Evolutionary conservation across 2,113 vertebrate genomes (phyloP).

Genomic region (Zonotrichia leucophrys): DNA sequence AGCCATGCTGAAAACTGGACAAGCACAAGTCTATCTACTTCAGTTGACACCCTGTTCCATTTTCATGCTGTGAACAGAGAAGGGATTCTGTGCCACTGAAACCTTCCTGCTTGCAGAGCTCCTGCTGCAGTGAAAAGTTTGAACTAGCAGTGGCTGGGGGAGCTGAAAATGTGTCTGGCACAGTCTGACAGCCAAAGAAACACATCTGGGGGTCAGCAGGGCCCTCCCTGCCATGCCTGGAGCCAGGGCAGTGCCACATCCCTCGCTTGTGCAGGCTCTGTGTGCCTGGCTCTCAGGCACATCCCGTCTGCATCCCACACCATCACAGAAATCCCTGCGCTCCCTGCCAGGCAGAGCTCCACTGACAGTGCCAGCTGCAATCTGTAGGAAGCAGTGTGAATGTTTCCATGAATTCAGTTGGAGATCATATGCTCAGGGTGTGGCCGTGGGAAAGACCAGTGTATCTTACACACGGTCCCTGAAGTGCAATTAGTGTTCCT

Average conservation of each 20-base stretch:
- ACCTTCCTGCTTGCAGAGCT: background rate
- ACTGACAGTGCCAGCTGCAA: constrained; percentile 36
- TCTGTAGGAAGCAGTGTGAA: constrained; percentile 36
- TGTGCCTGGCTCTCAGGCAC: background rate
- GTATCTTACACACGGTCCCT: constrained; percentile 40
- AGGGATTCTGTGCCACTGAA: background rate
- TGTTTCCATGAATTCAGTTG: constrained; percentile 47
- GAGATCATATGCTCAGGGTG: constrained; percentile 60
- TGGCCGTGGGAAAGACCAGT: constrained; percentile 55
- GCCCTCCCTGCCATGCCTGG: background rate
- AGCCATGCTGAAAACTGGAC: background rate
- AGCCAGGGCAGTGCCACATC: background rate
- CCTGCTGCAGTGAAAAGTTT: background rate
- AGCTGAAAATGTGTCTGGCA: background rate
- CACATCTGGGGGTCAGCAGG: background rate
- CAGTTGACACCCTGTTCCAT: background rate
- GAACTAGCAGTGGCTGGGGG: background rate
- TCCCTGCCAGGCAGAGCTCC: background rate
- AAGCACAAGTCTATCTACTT: background rate
- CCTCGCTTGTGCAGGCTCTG: rapidly evolving
- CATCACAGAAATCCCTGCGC: background rate
- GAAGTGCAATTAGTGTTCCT: constrained; percentile 47
- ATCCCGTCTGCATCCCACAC: background rate
- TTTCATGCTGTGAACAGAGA: background rate
- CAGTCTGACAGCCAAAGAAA: background rate